Evolutionary conservation across 1,140 invertebrate genomes (phyloP).

Genomic region (Amyelois transitella): DNA sequence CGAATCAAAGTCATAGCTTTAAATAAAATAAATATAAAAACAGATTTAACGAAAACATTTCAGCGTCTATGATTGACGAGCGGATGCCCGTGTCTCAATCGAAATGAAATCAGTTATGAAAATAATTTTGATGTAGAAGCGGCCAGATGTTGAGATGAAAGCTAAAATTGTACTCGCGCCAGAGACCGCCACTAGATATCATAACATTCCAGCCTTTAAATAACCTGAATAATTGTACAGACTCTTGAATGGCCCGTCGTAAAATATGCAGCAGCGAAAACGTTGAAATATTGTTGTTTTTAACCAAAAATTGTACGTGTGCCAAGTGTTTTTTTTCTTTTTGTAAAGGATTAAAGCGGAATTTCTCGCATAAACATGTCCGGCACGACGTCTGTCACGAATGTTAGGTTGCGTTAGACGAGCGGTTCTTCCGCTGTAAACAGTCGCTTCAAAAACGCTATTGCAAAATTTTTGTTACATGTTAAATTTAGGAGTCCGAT

Average conservation of each 20-base stretch:
- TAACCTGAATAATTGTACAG: conserved; percentile 32
- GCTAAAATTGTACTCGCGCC: conserved; percentile 32
- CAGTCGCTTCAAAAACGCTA: too few relatives aligned
- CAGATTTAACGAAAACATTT: too few relatives aligned
- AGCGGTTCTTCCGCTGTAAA: neutral
- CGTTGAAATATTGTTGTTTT: conserved; percentile 2
- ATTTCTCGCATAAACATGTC: conserved; percentile 26
- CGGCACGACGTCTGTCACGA: conserved; percentile 7
- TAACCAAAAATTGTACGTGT: conserved; percentile 24
- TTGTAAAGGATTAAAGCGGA: conserved; percentile 10
- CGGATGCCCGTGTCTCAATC: neutral
- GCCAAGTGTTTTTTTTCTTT: conserved; percentile 26
- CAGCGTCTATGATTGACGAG: neutral
- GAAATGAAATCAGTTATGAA: neutral
- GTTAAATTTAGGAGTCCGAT: too few relatives aligned
- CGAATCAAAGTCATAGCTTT: too few relatives aligned
- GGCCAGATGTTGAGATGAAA: neutral
- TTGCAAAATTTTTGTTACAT: too few relatives aligned
- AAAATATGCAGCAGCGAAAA: neutral
- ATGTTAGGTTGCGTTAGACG: neutral
- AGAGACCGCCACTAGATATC: conserved; percentile 29
- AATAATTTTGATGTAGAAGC: neutral
- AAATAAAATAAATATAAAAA: too few relatives aligned
- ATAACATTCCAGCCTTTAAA: conserved; percentile 38
- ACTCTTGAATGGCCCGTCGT: conserved; percentile 12